Evolutionary conservation across 1,140 invertebrate genomes (phyloP).

Genomic region (Helicoverpa zea): DNA sequence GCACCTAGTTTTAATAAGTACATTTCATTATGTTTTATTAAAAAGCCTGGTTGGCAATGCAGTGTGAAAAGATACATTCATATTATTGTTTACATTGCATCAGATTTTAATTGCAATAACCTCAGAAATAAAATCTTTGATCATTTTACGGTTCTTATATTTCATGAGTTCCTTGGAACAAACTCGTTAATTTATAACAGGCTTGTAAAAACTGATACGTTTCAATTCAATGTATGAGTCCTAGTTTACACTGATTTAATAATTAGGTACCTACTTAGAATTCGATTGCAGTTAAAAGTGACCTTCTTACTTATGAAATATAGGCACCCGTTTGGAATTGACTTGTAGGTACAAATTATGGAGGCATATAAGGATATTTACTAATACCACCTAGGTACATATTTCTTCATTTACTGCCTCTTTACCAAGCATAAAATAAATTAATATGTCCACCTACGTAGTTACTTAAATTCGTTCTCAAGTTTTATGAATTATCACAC

Average conservation of each 20-base stretch:
- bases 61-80: neutral
- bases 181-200: neutral
- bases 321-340: slow-evolving; percentile 8
- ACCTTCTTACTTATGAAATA: slow-evolving; percentile 13
- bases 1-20: neutral
- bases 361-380: neutral
- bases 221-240: slow-evolving; percentile 26
- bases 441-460: no score
- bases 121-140: neutral
- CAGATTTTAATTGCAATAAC: neutral
- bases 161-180: neutral
- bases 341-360: neutral
- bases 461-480: no score
- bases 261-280: slow-evolving; percentile 7
- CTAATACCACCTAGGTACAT: neutral
- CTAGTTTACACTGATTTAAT: slow-evolving; percentile 6
- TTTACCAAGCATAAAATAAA: neutral
- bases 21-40: slow-evolving; percentile 7
- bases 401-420: neutral
- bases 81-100: neutral
- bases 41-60: neutral
- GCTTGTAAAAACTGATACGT: neutral
- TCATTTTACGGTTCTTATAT: neutral
- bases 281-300: neutral
- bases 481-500: no score